Conservation (phyloP, 2,113 vertebrate species). For the Melanotaenia duboulayi region DNA sequence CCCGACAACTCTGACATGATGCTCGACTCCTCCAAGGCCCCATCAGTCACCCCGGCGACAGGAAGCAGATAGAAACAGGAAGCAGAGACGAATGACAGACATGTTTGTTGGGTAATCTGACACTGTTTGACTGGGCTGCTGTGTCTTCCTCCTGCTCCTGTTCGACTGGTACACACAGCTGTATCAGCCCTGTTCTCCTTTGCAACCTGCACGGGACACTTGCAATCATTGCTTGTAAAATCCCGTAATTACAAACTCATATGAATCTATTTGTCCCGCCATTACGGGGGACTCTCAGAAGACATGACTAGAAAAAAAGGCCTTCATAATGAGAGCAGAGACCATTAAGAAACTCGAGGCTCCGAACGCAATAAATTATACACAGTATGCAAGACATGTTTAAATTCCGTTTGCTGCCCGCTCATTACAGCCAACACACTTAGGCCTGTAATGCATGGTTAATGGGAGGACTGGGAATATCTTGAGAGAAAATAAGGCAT, state of each 20-base stretch:
- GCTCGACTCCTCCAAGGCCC: constrained; percentile 31
- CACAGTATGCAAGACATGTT: constrained; percentile 69
- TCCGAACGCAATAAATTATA: constrained; percentile 77
- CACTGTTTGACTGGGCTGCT: constrained; percentile 62
- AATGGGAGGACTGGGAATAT: constrained; percentile 74
- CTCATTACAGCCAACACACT: constrained; percentile 69
- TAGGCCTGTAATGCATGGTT: constrained; percentile 76
- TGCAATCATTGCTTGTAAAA: constrained; percentile 59
- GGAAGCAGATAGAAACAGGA: constrained; percentile 71
- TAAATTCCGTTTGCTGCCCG: constrained; percentile 65
- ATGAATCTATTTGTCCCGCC: constrained; percentile 77
- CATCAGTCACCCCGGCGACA: constrained; percentile 62
- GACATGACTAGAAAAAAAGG: constrained; percentile 64
- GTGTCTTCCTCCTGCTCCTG: background rate
- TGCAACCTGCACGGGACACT: constrained; percentile 30
- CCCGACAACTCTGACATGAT: constrained; percentile 41
- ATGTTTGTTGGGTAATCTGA: constrained; percentile 61
- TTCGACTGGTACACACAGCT: constrained; percentile 6
- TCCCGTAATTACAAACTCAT: constrained; percentile 70
- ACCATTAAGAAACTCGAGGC: constrained; percentile 75
- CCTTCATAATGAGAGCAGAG: constrained; percentile 76
- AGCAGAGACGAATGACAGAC: constrained; percentile 66
- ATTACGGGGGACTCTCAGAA: constrained; percentile 70
- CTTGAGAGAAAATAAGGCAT: constrained; percentile 53
- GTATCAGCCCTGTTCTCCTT: constrained; percentile 12